Evolutionary conservation across 1,140 invertebrate species (phyloP), one percentile per base, ranked within the genome.

Genomic region (Lycorma delicatula): DNA sequence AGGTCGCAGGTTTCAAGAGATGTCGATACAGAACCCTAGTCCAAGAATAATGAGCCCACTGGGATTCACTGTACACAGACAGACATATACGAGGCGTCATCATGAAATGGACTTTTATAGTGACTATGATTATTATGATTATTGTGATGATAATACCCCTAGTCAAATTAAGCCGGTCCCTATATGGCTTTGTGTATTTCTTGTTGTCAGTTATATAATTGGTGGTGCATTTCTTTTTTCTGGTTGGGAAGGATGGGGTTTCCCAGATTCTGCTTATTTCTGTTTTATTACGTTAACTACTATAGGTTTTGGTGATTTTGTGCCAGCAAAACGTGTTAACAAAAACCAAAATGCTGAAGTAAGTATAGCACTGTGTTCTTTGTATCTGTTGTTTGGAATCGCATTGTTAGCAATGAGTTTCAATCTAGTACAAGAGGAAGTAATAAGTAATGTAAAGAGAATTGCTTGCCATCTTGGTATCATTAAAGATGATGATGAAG

Each of bases 401-500:
- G 93, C 96, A 0, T 77, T 99, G 26, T 73, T 99, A 51, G 95
- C 95, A 20, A 99, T 99, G 97, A 95, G 92, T 67, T 98, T 99
- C 74, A 97, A 98, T 76, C 78, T 99, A 61, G 93, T 97, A 20
- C 91, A 93, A 72, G 89, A 93, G 68, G 88, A 93, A 70, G 89
- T 93, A 3, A 90, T 92, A 60, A 88, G 83, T 48, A 87, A 89
- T 64, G 89, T 93, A 0, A 91, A 91, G 67, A 80, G 81, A 34
- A 80, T 93, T 9, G 90, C 88, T 6, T 87, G 85, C 61, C 81
- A 83, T 34, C 73, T 93, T 23, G 91, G 90, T 22, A 92, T 93
- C 67, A 84, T 93, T 59, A 91, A 92, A 68, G 79, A 81, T 38
- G 80, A 82, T n/a, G 81, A 87, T n/a, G 77, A 79, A 23, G 76